A percentile compares a stretch with the other conserved stretches of the same genome.
phyloP scores from a whole-genome alignment of 2,888 invertebrate species.

The Phlogophora meticulosa region DNA sequence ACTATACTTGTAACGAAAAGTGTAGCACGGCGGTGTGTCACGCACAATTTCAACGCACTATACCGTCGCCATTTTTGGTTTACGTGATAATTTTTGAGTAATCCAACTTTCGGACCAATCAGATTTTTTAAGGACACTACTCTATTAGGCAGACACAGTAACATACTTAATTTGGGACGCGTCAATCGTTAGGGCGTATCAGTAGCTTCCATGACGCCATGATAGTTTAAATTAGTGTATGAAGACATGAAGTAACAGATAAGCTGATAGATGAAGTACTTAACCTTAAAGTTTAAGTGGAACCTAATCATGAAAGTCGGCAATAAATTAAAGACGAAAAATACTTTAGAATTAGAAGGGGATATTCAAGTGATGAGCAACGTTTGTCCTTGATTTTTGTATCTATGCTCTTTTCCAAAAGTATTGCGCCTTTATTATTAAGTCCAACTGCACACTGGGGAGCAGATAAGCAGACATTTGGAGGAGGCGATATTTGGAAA shows the following conservation, averaged over 20 bases:
- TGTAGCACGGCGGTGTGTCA: too few species aligned
- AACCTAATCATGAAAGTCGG: neutral
- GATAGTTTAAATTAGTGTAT: slow-evolving; percentile 11
- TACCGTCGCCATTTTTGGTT: too few species aligned
- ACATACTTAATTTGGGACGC: slow-evolving; percentile 19
- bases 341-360: slow-evolving; percentile 7
- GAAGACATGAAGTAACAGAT: slow-evolving; percentile 13
- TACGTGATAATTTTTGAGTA: too few species aligned
- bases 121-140: too few species aligned
- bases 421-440: neutral
- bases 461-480: too few species aligned
- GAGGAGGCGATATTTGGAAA: slow-evolving; percentile 48
- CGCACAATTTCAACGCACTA: too few species aligned
- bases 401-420: slow-evolving; percentile 27
- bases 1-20: too few species aligned
- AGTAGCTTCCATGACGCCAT: slow-evolving; percentile 6
- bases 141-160: neutral
- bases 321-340: neutral
- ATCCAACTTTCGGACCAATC: too few species aligned
- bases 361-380: slow-evolving; percentile 8
- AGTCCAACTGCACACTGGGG: too few species aligned
- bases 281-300: slow-evolving; percentile 6
- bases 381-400: slow-evolving; percentile 14
- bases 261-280: slow-evolving; percentile 10
- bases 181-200: slow-evolving; percentile 16